Evolutionary conservation across 2,888 invertebrate species (phyloP).

Genomic region (Polydesmus complanatus): DNA sequence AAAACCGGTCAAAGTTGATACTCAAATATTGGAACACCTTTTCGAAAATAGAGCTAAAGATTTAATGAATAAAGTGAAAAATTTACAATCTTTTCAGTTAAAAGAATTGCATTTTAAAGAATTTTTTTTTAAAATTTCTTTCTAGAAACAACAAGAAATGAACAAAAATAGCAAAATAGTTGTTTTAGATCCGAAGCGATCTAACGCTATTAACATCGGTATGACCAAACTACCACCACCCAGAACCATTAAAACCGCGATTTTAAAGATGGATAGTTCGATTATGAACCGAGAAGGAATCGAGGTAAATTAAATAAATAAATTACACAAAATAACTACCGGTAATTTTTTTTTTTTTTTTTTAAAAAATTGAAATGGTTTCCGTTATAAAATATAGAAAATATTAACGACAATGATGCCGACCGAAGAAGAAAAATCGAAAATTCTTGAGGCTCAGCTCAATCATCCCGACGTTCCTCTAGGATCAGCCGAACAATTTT

Average conservation of each 20-base stretch:
- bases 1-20: constrained; percentile 69
- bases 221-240: constrained; percentile 98
- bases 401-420: constrained; percentile 86
- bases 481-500: constrained; percentile 95
- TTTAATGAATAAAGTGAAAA: constrained; percentile 75
- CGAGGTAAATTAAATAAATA: constrained; percentile 43
- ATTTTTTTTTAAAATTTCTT: background rate
- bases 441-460: constrained; percentile 90
- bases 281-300: constrained; percentile 97
- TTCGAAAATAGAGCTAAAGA: constrained; percentile 96
- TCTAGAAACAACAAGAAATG: constrained; percentile 64
- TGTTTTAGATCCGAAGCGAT: constrained; percentile 89
- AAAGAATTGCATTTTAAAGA: background rate
- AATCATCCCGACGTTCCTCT: constrained; percentile 76
- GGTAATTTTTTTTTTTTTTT: background rate
- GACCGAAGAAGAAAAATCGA: constrained; percentile 87
- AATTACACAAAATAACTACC: background rate
- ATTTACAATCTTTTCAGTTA: background rate
- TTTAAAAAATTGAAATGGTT: background rate
- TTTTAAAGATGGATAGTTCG: constrained; percentile 96
- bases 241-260: constrained; percentile 94
- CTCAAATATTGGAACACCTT: constrained; percentile 82
- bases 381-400: constrained; percentile 45
- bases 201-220: constrained; percentile 99
- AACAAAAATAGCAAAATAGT: constrained; percentile 81